Base-by-base conservation (phyloP, 1,140 invertebrate species). In the Gonatopus flavifemur region DNA sequence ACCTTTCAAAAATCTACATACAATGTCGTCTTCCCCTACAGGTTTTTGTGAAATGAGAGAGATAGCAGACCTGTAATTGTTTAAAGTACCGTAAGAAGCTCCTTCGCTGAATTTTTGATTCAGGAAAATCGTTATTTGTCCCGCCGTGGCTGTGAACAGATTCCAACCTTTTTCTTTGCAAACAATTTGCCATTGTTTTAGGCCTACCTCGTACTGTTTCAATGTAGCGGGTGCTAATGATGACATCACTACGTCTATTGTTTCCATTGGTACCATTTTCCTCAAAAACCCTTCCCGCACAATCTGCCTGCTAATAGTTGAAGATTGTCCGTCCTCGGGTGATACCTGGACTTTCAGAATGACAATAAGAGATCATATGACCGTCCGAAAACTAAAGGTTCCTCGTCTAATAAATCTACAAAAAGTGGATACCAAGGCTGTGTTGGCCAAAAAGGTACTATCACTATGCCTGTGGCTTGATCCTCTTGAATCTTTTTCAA, bases 371-470 rank as follows among this genome's bases (percentile, higher is more conserved):
- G n/a, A n/a, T n/a, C n/a, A n/a, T n/a, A n/a, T n/a, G n/a, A n/a
- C n/a, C n/a, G n/a, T n/a, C n/a, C n/a, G n/a, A n/a, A n/a, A n/a
- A n/a, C n/a, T n/a, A n/a, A n/a, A n/a, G n/a, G n/a, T n/a, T n/a
- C n/a, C n/a, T n/a, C n/a, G n/a, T n/a, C n/a, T n/a, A n/a, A n/a
- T n/a, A n/a, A n/a, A n/a, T n/a, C n/a, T n/a, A 0, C n/a, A 36
- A 49, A 49, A 0, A 49, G 3, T 0, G 68, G 60, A 33, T 52
- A 74, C 67, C 67, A 73, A 2, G 38, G 43, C 33, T 66, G 56
- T 13, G 54, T 1, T 18, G 50, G 37, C 52, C 59, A 64, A 21
- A 32, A 19, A 6, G 52, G 57, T 16, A 62, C 55, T 0, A 66
- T 48, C 0, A 66, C 10, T 32, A 64, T 45, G 2, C 56, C 59